Conservation (phyloP, 92 coral and sea anemone species). For the Parazoanthus atlanticus region DNA sequence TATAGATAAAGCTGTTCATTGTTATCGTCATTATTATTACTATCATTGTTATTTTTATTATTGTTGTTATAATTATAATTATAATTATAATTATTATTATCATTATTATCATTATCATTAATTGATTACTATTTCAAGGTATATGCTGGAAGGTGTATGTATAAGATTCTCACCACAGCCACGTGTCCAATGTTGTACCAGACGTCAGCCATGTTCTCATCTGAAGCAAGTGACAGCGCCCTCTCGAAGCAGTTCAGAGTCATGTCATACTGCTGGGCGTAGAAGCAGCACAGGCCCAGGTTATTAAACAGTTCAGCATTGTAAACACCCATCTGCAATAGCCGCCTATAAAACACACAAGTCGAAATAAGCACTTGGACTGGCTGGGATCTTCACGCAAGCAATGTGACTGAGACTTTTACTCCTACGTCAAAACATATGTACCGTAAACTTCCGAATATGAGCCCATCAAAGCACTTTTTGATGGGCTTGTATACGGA, state of each 20-base stretch:
- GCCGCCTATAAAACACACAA: conserved; percentile 64
- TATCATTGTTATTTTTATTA: too few relatives aligned
- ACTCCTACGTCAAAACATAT: too few relatives aligned
- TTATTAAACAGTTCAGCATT: conserved; percentile 96
- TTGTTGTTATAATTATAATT: too few relatives aligned
- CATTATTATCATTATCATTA: not conserved
- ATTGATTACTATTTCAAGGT: not conserved
- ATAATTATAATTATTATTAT: too few relatives aligned
- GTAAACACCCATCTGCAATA: conserved; percentile 99
- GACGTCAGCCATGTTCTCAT: conserved; percentile 97
- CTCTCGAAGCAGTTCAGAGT: conserved; percentile 95
- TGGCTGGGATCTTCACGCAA: not conserved
- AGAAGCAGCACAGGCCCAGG: conserved; percentile 96
- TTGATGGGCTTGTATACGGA: too few relatives aligned
- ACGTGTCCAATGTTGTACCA: conserved; percentile 99
- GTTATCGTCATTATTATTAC: too few relatives aligned
- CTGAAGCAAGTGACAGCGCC: conserved; percentile 89
- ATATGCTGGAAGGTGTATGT: not conserved
- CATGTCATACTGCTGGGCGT: conserved; percentile 99
- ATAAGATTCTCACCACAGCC: conserved; percentile 75
- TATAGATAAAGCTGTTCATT: too few relatives aligned
- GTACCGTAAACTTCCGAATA: too few relatives aligned
- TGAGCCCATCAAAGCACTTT: too few relatives aligned
- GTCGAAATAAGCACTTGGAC: not conserved
- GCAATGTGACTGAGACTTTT: too few relatives aligned